Percentiles rank a stretch among this genome's conserved stretches.
Conservation (phyloP, 2,113 vertebrate genomes). For the Pristiophorus japonicus region DNA sequence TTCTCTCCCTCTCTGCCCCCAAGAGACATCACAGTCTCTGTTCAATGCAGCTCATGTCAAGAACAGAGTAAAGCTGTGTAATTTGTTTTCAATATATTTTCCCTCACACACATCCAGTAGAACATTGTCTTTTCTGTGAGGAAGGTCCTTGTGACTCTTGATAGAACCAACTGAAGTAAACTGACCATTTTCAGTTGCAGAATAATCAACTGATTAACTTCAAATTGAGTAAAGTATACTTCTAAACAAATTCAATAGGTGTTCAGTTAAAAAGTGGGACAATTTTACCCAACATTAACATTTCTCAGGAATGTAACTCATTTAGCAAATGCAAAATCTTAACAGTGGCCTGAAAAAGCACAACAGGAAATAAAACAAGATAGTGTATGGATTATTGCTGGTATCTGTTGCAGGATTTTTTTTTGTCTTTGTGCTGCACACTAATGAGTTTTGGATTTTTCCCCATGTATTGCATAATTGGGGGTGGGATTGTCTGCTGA, state of each 20-base stretch:
- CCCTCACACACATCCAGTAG: not conserved
- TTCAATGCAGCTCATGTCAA: not conserved
- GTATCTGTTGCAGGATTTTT: not conserved
- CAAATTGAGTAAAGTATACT: not conserved
- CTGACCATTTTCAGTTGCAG: not conserved
- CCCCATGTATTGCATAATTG: not conserved
- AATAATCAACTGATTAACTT: not conserved
- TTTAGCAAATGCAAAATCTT: not conserved
- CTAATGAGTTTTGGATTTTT: not conserved
- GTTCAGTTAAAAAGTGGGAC: not conserved
- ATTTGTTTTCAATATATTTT: not conserved
- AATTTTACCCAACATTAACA: not conserved
- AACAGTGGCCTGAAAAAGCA: not conserved
- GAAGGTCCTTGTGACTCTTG: not conserved
- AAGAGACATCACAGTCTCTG: not conserved
- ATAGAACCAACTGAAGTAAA: not conserved
- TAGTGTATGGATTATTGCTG: not conserved
- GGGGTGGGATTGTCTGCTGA: not conserved
- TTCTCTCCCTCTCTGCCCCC: not conserved
- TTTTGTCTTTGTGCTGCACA: not conserved
- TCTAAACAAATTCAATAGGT: not conserved
- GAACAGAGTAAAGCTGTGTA: not conserved
- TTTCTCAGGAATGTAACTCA: not conserved
- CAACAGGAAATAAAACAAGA: not conserved
- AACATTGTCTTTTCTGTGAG: not conserved